Evolutionary conservation across 2,888 invertebrate genomes (phyloP).

Genomic region (Conus canariensis): DNA sequence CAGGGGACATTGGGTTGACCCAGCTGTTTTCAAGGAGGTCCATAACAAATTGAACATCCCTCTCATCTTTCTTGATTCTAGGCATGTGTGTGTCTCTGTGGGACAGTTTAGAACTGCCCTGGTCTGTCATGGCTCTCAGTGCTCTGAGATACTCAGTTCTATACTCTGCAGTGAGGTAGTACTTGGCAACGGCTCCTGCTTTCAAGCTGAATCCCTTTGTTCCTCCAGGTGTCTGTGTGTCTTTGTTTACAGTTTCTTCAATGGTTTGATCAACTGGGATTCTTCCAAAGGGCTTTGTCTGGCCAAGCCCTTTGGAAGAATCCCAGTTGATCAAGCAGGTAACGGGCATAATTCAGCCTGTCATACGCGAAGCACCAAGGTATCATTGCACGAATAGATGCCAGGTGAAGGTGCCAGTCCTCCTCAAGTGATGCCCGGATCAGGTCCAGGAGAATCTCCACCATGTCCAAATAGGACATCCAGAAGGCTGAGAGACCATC

Average conservation of each 20-base stretch:
- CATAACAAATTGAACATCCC: constrained; percentile 19
- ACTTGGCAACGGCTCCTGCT: constrained; percentile 13
- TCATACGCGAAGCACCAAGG: constrained; percentile 62
- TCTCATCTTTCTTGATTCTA: constrained; percentile 45
- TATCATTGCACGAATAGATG: constrained; percentile 50
- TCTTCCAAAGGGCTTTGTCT: constrained; percentile 26
- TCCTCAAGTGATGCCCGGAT: constrained; percentile 54
- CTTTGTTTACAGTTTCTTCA: constrained; percentile 34
- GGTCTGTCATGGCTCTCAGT: constrained; percentile 31
- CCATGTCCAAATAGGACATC: not conserved
- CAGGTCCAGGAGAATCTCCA: constrained; percentile 53
- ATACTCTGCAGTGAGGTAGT: constrained; percentile 49
- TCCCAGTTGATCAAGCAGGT: constrained; percentile 45
- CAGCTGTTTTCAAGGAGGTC: not conserved
- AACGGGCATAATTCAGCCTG: constrained; percentile 58
- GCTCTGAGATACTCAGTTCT: constrained; percentile 24
- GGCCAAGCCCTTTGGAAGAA: constrained; percentile 49
- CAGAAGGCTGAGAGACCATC: not conserved
- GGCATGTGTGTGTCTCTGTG: not conserved
- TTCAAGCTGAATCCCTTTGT: constrained; percentile 46
- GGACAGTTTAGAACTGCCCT: not conserved
- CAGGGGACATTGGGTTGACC: not conserved
- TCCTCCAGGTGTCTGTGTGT: constrained; percentile 33
- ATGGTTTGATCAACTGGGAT: constrained; percentile 37
- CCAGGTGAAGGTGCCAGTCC: constrained; percentile 54